Evolutionary conservation across 1,140 invertebrate genomes (phyloP), one percentile per base, ranked within the genome.

Genomic region (Monochamus saltuarius): DNA sequence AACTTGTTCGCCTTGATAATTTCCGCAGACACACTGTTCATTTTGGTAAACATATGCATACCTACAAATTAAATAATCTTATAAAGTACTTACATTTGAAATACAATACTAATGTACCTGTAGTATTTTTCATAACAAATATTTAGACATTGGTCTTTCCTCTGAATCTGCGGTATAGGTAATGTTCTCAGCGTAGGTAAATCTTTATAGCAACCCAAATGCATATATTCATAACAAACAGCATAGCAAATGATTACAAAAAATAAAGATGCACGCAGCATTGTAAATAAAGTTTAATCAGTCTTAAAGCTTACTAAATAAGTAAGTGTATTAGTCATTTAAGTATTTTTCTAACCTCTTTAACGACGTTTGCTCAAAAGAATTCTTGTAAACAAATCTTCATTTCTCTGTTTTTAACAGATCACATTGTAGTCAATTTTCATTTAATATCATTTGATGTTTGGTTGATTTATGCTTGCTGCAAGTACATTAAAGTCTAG

Each of bases 1-100:
- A 45, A 71, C 55, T 62, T 68, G 59, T 50, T 71, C 68, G 11
- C 70, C 71, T 43, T 72, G 45, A 56, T 64, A 69, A 62, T 73
- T 73, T 42, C 56, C 56, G 65, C 74, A 75, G 13, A 45, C 35
- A 59, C 74, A 75, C 36, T 39, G 29, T n/a, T 51, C 64, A 45
- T 56, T 35, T 45, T 52, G 47, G 35, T 56, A 59, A 59, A 62
- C 55, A 51, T 47, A 53, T 19, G 42, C 42, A 40, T 62, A 65
- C 38, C 64, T 65, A 46, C 4, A 58, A 19, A 29, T 49, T 37
- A 7, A 29, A 11, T 22, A 49, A 40, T 38, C 16, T 51, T 51
- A 7, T 1, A 14, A n/a, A 49, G n/a, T 4, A 46, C 10, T 46
- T 7, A n/a, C 4, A 34, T n/a, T 10, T 7, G 6, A 35, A 16